A percentile compares a stretch with the other conserved stretches of the same genome.
Evolutionary conservation across 2,113 vertebrate genomes (phyloP).

Genomic region (Shinisaurus crocodilurus): DNA sequence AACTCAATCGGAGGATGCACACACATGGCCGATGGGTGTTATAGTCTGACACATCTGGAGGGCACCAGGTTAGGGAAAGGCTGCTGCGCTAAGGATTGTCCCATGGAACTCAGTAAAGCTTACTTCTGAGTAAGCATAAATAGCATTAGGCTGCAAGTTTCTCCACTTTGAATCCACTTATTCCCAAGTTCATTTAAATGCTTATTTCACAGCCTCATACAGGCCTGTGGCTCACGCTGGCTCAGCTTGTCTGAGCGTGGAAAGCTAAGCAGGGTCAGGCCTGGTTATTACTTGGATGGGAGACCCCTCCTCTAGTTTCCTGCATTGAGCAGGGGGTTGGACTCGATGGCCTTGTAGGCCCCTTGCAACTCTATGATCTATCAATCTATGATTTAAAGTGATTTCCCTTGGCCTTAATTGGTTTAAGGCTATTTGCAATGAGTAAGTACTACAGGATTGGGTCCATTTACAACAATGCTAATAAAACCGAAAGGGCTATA

Average conservation of each 20-base stretch:
- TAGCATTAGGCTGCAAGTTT: neutral
- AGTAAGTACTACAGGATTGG: slow-evolving; percentile 15
- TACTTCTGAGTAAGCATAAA: neutral
- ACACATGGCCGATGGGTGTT: too few relatives aligned
- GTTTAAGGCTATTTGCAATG: neutral
- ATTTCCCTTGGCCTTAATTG: neutral
- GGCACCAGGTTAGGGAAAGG: neutral
- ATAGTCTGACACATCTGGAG: too few relatives aligned
- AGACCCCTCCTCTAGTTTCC: too few relatives aligned
- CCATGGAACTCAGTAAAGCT: neutral
- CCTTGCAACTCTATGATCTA: too few relatives aligned
- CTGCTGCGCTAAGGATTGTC: neutral
- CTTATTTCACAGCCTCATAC: neutral
- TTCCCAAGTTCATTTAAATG: neutral
- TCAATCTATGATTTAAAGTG: neutral
- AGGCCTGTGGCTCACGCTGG: too few relatives aligned
- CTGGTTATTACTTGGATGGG: too few relatives aligned
- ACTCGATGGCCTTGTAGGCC: too few relatives aligned
- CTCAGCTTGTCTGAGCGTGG: too few relatives aligned
- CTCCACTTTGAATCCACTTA: neutral
- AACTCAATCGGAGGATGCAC: too few relatives aligned
- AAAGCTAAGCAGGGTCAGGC: too few relatives aligned
- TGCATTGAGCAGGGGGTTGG: too few relatives aligned
- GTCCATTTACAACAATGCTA: slow-evolving; percentile 18
- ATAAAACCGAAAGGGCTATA: neutral